Evolutionary conservation across 2,888 invertebrate species (phyloP).

Genomic region (Crioceris asparagi): DNA sequence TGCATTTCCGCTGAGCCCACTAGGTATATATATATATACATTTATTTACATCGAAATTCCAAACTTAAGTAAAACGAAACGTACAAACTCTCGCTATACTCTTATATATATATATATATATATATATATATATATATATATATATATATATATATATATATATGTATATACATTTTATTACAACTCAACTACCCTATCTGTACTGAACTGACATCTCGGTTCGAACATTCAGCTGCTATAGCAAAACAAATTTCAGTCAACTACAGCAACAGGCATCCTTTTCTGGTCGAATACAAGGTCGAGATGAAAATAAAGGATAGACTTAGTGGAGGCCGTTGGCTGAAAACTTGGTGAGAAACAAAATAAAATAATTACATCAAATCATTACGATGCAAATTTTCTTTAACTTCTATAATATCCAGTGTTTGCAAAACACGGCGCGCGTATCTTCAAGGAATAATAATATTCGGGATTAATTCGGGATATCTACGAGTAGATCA

Average conservation of each 20-base stretch:
- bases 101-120: too few species aligned
- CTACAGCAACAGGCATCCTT: neutral
- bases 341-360: conserved; percentile 18
- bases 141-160: too few species aligned
- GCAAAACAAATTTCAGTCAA: neutral
- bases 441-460: conserved; percentile 33
- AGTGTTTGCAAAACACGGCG: conserved; percentile 31
- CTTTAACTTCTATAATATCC: conserved; percentile 36
- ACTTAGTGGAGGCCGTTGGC: conserved; percentile 7
- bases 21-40: too few species aligned
- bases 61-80: conserved; percentile 33
- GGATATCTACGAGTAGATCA: conserved; percentile 37
- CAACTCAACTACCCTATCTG: conserved; percentile 30
- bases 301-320: conserved; percentile 9
- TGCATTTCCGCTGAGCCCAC: conserved; percentile 26
- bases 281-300: conserved; percentile 3
- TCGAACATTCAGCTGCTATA: conserved; percentile 24
- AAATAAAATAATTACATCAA: conserved; percentile 34
- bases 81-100: conserved; percentile 30
- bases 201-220: conserved; percentile 30
- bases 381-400: conserved; percentile 38
- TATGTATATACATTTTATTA: conserved; percentile 34
- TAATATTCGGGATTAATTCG: conserved; percentile 38
- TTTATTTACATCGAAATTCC: conserved; percentile 35
- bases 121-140: too few species aligned